These are phyloP conservation scores for Cephus nigrinus DNA, from an alignment of 2,888 invertebrate species.

Conservation along the genomic window DNA sequence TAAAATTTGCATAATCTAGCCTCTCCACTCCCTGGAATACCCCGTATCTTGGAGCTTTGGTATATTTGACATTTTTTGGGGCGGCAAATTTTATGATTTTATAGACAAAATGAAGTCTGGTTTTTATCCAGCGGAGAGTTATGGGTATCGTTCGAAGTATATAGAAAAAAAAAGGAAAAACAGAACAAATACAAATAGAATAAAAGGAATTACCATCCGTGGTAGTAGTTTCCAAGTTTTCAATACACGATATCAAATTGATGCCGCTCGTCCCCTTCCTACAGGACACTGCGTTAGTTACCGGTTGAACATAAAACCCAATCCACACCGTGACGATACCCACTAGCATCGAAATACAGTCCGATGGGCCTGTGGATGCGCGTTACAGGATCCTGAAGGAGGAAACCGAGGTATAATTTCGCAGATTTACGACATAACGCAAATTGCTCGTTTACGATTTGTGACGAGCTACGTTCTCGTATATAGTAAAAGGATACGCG, in stretches of 20 bases:
- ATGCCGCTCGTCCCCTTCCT: neutral
- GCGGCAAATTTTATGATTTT: neutral
- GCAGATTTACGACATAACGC: slow-evolving; percentile 19
- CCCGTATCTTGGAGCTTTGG: neutral
- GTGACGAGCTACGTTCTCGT: neutral
- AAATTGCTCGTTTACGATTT: slow-evolving; percentile 16
- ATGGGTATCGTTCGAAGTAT: neutral
- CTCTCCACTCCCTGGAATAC: neutral
- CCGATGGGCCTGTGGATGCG: neutral
- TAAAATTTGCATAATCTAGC: neutral
- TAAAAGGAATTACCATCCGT: neutral
- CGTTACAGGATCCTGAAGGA: neutral
- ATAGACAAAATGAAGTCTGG: neutral
- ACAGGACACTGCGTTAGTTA: neutral
- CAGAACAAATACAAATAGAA: neutral
- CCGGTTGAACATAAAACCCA: neutral
- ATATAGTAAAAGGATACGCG: slow-evolving; percentile 13
- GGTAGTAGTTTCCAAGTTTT: neutral
- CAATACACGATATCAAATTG: neutral
- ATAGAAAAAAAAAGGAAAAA: neutral
- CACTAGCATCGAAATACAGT: neutral
- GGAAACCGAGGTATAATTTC: slow-evolving; percentile 19
- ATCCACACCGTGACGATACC: neutral
- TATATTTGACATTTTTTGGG: neutral
- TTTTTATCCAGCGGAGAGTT: neutral